phyloP scores from a whole-genome alignment of 2,113 vertebrate species.

The Plotosus lineatus region DNA sequence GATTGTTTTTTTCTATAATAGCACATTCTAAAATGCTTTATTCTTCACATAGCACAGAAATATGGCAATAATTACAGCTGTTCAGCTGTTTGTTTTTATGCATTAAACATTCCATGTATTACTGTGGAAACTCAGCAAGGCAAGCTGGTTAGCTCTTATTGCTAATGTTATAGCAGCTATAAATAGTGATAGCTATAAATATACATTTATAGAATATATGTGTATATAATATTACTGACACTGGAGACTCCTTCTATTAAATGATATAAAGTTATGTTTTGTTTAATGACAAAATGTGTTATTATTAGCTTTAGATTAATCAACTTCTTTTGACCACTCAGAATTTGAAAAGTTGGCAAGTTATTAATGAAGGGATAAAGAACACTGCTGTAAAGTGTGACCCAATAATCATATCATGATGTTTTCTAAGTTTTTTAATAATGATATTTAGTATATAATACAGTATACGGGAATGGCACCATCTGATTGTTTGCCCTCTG shows the following conservation, averaged over 20 bases:
- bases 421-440: too few relatives aligned
- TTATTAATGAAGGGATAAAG: too few relatives aligned
- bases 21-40: background rate
- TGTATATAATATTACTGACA: background rate
- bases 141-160: background rate
- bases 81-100: background rate
- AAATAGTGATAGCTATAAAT: too few relatives aligned
- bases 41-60: background rate
- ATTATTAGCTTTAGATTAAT: background rate
- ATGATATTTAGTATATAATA: too few relatives aligned
- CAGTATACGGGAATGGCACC: too few relatives aligned
- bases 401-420: too few relatives aligned
- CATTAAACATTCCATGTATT: background rate
- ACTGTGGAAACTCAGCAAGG: background rate
- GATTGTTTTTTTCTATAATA: background rate
- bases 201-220: too few relatives aligned
- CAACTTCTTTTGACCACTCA: background rate
- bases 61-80: background rate
- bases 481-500: too few relatives aligned
- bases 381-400: too few relatives aligned
- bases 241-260: background rate
- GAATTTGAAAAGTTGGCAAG: background rate
- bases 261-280: background rate
- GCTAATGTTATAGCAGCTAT: background rate
- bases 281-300: background rate